Base-by-base conservation (phyloP, 1,140 invertebrate species). In the Neodiprion fabricii region DNA sequence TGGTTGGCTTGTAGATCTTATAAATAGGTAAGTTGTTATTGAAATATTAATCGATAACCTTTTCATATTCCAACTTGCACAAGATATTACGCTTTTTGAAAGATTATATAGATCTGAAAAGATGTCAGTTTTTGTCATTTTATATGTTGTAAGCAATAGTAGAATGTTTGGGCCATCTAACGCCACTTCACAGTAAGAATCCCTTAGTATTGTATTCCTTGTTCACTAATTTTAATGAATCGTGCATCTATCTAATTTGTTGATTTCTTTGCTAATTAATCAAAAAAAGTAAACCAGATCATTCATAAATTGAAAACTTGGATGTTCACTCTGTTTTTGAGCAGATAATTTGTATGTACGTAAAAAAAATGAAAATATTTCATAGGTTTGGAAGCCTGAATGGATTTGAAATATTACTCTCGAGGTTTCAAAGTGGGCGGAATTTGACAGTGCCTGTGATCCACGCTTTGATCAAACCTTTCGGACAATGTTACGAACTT, bases 1-100 rank as follows among this genome's bases (percentile, higher is more conserved):
- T 83, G 97, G 97, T 68, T 99, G 97, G 97, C 92, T 99, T 50
- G 96, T 99, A 72, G 97, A 99, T 91, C 90, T 99, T 75, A 96
- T 99, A 74, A 99, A 99, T 91, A 91, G 91, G 90, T 93, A 88
- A 83, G 83, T 85, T 67, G 76, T 74, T 72, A 48, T 72, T 21
- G 17, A 21, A 21, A 40, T 40, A 40, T 40, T 5, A 72, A 48
- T 5, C 5, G 28, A 3, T 40, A 40, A 40, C 28, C 1, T 40
- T 40, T 40, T 40, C 28, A 40, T 40, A 2, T 40, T 5, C 17
- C 23, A 28, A 48, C 21, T 72, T 7, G 12, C 3, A 12, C 11
- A 40, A 11, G 28, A 10, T 14, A 21, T 75, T 75, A 75, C 12
- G 12, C 70, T 14, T 2, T 48, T 14, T 67, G 9, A 40, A 40